Base-by-base conservation (phyloP, 2,888 invertebrate genomes). In the Drosophila barbarae region DNA sequence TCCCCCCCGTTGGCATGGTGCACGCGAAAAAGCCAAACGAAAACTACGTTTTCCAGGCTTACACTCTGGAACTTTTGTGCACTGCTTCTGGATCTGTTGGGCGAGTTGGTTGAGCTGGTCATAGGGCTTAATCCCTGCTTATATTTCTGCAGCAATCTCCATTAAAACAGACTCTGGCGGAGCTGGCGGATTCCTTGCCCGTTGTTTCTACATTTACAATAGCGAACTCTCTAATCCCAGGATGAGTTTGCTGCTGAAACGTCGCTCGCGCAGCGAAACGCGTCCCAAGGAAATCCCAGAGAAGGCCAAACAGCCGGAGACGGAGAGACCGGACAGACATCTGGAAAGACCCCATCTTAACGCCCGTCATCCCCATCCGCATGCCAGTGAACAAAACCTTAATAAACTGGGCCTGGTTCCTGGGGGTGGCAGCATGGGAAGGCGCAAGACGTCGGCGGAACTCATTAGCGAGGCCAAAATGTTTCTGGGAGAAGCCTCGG, bases 391-490 rank as follows among this genome's bases (percentile, higher is more conserved):
- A 34, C 73, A 66, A 42, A 47, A 38, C 3, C 15, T 73, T 2
- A 65, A 36, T 39, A 71, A 56, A 21, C 39, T 70, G 10, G 57
- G 51, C 18, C 58, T 34, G 39, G 69, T 8, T 15, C 59, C 44
- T 34, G 38, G 44, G 9, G 32, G 23, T 2, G 28, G 63, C 28
- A 10, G 10, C 15, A 73, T 86, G 77, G 84, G 77, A 21, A 72
- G 84, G 35, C 86, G 93, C 55, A 94, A 94, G 89, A 95, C 95
- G 3, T 95, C 95, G 38, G 94, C 95, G 0, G 94, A 95, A 88
- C 94, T 95, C 79, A 94, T 95, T 78, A 94, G 93, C 86, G 95
- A 95, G 89, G 95, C 95, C 0, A 91, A 94, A 75, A 92, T 93
- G 9, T 93, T 93, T 50, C 89, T 91, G 63, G 87, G 87, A 34